Percentiles rank a stretch among this genome's conserved stretches.
phyloP scores from a whole-genome alignment of 2,888 invertebrate genomes.

The Cephus nigrinus region DNA sequence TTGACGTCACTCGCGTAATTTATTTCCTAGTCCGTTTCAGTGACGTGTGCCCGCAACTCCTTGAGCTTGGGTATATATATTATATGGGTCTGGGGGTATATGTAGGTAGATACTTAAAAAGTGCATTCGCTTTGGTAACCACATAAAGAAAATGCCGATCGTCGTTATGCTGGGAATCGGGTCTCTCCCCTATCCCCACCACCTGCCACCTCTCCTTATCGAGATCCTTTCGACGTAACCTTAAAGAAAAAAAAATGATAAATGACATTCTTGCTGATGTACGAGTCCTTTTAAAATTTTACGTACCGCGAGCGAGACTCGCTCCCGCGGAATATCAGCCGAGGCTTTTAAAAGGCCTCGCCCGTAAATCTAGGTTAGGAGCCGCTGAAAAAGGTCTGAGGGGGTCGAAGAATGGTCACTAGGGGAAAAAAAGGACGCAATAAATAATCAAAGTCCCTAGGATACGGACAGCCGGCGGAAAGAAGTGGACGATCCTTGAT shows the following conservation, averaged over 20 bases:
- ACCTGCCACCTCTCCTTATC: background rate
- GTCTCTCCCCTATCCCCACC: background rate
- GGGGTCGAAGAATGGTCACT: background rate
- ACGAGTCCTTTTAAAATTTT: background rate
- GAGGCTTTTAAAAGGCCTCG: background rate
- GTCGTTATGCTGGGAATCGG: background rate
- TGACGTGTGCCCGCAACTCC: background rate
- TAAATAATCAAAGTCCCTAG: background rate
- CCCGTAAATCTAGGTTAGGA: background rate
- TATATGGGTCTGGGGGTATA: accelerated
- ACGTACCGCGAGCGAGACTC: background rate
- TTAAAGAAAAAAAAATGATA: background rate
- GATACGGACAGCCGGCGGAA: background rate
- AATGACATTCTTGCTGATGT: background rate
- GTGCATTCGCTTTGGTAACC: background rate
- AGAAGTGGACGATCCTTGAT: background rate
- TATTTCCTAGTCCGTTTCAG: background rate
- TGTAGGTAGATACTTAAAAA: background rate
- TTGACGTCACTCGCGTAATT: background rate
- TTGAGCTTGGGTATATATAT: background rate
- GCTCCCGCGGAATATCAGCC: background rate
- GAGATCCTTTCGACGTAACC: background rate
- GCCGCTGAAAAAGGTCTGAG: background rate
- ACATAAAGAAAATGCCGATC: background rate
- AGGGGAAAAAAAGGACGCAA: background rate